phyloP scores from a whole-genome alignment of 1,140 invertebrate species.

The Phortica variegata region DNA sequence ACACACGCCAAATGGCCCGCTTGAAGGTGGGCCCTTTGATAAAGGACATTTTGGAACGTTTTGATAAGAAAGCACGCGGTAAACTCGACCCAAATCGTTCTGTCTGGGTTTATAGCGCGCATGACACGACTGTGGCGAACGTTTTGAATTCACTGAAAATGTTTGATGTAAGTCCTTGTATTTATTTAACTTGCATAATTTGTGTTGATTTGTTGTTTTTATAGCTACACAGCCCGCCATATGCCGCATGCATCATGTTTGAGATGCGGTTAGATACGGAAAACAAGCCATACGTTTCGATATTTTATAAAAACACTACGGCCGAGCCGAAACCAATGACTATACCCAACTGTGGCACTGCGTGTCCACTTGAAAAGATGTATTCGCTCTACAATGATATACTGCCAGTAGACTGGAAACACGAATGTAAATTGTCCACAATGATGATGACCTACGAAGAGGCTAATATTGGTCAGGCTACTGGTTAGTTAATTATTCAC shows the following conservation, averaged over 20 bases:
- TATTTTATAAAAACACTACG: slow-evolving; percentile 67
- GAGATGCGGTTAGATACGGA: slow-evolving; percentile 63
- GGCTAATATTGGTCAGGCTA: slow-evolving; percentile 45
- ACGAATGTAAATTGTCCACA: slow-evolving; percentile 59
- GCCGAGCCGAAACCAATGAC: slow-evolving; percentile 59
- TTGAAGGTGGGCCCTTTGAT: slow-evolving; percentile 67
- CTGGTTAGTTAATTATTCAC: slow-evolving; percentile 26
- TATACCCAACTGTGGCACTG: slow-evolving; percentile 62
- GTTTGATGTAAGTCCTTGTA: slow-evolving; percentile 66
- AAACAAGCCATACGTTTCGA: slow-evolving; percentile 54
- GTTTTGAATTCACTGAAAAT: slow-evolving; percentile 72
- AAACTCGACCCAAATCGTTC: slow-evolving; percentile 61
- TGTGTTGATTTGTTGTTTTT: not conserved
- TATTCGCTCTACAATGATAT: slow-evolving; percentile 59
- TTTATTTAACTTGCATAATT: not conserved
- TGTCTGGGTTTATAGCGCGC: slow-evolving; percentile 74
- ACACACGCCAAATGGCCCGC: slow-evolving; percentile 60
- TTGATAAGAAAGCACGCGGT: slow-evolving; percentile 57
- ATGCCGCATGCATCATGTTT: slow-evolving; percentile 69
- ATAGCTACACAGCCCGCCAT: slow-evolving; percentile 67
- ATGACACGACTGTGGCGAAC: slow-evolving; percentile 80
- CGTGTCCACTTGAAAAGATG: slow-evolving; percentile 65
- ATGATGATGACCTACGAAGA: slow-evolving; percentile 53
- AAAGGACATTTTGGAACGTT: slow-evolving; percentile 65
- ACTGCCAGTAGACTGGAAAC: slow-evolving; percentile 62